phyloP scores from a whole-genome alignment of 1,140 invertebrate genomes.

The Paramacrobiotus metropolitanus region DNA sequence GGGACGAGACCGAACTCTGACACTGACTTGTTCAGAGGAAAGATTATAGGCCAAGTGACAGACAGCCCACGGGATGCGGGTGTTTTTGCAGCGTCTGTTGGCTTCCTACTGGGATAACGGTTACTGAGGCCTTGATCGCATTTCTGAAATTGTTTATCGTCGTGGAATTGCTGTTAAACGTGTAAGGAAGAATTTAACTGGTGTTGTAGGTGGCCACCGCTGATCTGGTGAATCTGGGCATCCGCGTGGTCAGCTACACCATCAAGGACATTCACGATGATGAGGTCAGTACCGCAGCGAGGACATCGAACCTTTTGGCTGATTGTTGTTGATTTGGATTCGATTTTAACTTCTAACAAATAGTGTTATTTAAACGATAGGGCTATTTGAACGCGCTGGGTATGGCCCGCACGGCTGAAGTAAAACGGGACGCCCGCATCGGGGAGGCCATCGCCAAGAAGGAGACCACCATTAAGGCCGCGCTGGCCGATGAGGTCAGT shows the following conservation, averaged over 20 bases:
- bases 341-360: constrained; percentile 9
- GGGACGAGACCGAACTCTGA: too few relatives aligned
- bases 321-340: background rate
- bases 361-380: constrained; percentile 30
- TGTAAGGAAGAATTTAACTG: too few relatives aligned
- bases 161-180: too few relatives aligned
- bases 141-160: too few relatives aligned
- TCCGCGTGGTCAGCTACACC: constrained; percentile 90
- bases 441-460: constrained; percentile 66
- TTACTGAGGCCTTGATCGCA: too few relatives aligned
- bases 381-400: constrained; percentile 81
- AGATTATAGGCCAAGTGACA: too few relatives aligned
- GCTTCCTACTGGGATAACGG: too few relatives aligned
- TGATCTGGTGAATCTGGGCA: constrained; percentile 90
- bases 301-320: background rate
- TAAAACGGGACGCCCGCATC: constrained; percentile 81
- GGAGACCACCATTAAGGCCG: constrained; percentile 22
- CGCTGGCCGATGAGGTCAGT: constrained; percentile 22
- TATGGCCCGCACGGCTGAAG: constrained; percentile 84
- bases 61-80: too few relatives aligned
- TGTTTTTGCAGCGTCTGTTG: too few relatives aligned
- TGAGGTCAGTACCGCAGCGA: constrained; percentile 37
- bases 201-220: constrained; percentile 45
- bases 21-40: too few relatives aligned
- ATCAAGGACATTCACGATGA: constrained; percentile 92